Base-by-base conservation (phyloP, 37 sponge, comb jelly and placozoan genomes). In the Axinella damicornis region DNA sequence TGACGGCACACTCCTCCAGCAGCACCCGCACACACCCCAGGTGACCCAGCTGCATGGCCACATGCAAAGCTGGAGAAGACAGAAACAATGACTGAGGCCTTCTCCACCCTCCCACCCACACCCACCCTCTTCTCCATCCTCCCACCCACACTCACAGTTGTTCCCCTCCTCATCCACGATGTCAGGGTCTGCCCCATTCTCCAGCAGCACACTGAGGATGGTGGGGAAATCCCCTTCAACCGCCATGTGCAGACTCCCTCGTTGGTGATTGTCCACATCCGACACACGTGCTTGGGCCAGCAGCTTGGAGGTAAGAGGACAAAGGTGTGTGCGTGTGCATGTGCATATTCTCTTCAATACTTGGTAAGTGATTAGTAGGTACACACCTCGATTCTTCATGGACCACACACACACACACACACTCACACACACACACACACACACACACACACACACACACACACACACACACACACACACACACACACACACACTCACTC, bases 111-210 rank as follows among this genome's bases (percentile, higher is more conserved):
- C 46, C 46, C 9, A 46, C 46, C 9, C 46, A 46, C 46, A 46
- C 46, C 9, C 46, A 46, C 46, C 46, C 46, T 46, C 46, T 9
- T 9, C 4, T 9, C 46, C 46, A 12, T 13, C 73, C 14, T 21
- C 46, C 2, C 46, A 15, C 57, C 63, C 11, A 53, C 28, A 22
- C 80, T 71, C 25, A 93, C 94, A 72, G 58, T 88, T 95, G 88
- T 93, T 93, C 14, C 83, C 81, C 20, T 84, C 81, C 63, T 92
- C 92, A 41, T 97, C 98, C 41, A 69, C 52, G 13, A 71, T 34
- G 75, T 97, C 96, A 24, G 93, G 88, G 69, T 95, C 93, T n/a
- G 95, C 98, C 6, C 84, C 83, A 54, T 95, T 76, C 65, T 97
- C 94, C 62, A 97, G 62, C 34, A 97, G 84, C 30, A 95, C 85